A percentile compares a stretch with the other conserved stretches of the same genome.
Conservation (phyloP, 2,888 invertebrate genomes). For the Agrypnus murinus region DNA sequence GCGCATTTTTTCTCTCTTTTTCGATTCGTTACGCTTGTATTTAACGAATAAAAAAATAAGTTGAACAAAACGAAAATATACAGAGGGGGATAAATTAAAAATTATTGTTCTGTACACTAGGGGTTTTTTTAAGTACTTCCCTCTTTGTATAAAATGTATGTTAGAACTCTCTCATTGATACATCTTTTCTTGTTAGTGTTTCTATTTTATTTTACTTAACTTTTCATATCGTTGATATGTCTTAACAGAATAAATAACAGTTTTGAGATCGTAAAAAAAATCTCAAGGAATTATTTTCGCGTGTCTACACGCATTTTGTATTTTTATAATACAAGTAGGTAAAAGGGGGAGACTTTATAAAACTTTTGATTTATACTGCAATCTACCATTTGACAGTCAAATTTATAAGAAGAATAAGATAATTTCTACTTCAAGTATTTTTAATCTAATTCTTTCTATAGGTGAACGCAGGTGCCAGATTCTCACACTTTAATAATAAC, state of each 20-base stretch:
- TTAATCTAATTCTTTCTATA: constrained; percentile 60
- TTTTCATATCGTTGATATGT: too few species aligned
- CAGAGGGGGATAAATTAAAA: constrained; percentile 53
- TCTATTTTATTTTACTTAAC: constrained; percentile 3
- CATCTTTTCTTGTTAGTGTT: constrained; percentile 13
- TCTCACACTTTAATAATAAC: constrained; percentile 50
- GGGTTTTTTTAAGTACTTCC: constrained; percentile 45
- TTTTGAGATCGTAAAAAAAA: background rate
- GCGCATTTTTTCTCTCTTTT: constrained; percentile 8
- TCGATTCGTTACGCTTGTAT: constrained; percentile 19
- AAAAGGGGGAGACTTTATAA: constrained; percentile 37
- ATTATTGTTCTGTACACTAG: constrained; percentile 51
- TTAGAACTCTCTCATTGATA: constrained; percentile 38
- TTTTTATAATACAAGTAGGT: constrained; percentile 33
- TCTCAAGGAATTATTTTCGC: constrained; percentile 22
- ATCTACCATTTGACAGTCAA: constrained; percentile 55
- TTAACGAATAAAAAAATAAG: background rate
- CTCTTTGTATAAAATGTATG: constrained; percentile 49
- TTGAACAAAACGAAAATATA: constrained; percentile 29
- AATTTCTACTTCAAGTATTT: constrained; percentile 60
- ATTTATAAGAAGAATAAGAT: constrained; percentile 54
- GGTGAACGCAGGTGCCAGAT: constrained; percentile 54
- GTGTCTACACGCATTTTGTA: constrained; percentile 34
- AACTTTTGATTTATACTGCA: constrained; percentile 47
- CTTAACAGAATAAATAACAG: too few species aligned